Conservation (phyloP, 2,797 vertebrate species). For the Denticeps clupeoides region DNA sequence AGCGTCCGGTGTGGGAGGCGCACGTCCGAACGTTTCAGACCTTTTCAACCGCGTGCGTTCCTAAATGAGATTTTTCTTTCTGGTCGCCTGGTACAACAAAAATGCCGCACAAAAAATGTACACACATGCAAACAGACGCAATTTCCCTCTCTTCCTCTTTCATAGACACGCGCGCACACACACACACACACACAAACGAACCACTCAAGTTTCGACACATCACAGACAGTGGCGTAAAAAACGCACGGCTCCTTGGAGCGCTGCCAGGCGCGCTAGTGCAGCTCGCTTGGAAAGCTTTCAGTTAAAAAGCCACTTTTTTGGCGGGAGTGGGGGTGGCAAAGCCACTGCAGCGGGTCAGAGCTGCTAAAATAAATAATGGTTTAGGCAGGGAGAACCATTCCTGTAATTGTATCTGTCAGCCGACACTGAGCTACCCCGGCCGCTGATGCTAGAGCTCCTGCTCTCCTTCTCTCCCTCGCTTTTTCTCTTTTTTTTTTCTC, state of each 20-base stretch:
- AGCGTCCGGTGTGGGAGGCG: no score
- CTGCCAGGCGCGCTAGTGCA: conserved; percentile 50
- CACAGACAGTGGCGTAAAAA: conserved; percentile 71
- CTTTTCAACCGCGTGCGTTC: no score
- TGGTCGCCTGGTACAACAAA: no score
- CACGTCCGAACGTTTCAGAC: no score
- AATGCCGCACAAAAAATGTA: no score
- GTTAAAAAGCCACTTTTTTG: conserved; percentile 54
- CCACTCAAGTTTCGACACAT: conserved; percentile 65
- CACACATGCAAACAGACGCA: conserved; percentile 4
- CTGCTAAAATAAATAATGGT: conserved; percentile 47
- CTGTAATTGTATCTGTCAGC: conserved; percentile 72
- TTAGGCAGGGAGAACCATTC: conserved; percentile 42
- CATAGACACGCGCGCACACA: conserved; percentile 5
- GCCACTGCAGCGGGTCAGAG: conserved; percentile 41
- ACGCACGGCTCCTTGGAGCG: conserved; percentile 63
- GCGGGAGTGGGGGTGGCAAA: conserved; percentile 29
- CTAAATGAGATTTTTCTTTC: no score
- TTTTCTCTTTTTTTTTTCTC: not conserved
- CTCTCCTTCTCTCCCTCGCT: conserved; percentile 5
- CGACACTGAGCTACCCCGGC: conserved; percentile 56
- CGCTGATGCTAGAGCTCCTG: conserved; percentile 36
- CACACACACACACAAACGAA: conserved; percentile 38
- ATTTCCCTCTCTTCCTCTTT: no score
- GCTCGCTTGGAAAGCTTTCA: conserved; percentile 63